Evolutionary conservation across 2,888 invertebrate species (phyloP), one percentile per base, ranked within the genome.

Genomic region (Brachypalpus laphriformis): DNA sequence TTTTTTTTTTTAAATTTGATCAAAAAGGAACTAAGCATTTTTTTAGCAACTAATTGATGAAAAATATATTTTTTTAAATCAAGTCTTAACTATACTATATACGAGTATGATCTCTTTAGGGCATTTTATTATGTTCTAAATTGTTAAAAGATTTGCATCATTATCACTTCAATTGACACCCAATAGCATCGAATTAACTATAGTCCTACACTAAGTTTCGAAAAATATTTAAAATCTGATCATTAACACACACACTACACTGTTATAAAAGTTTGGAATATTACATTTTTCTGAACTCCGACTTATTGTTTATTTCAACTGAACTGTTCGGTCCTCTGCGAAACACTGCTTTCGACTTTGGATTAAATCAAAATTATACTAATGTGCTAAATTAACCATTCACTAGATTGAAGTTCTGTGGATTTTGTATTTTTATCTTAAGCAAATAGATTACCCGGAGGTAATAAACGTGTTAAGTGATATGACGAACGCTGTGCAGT

Each of bases 371-470:
- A 61, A 40, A 34, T 51, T 31, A 45, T 18, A 75, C 75, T 68
- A 49, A 75, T 47, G 18, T 49, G 37, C 49, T 68, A 9, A 66
- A 54, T 47, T 31, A 47, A 14, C 56, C 31, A 54, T 49, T 28
- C 25, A 37, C 42, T 54, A 54, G 63, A 61, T 66, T 54, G 40
- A 63, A 63, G 56, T 56, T 61, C 34, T 61, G 9, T 20, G 34
- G 57, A 57, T 75, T 75, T 59, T 20, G 28, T 66, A 20, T 65
- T 42, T 74, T 74, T 83, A 70, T 80, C 78, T 78, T 31, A 70
- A 40, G 3, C 63, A 63, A 68, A 63, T 51, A 70, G 78, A 83
- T 83, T 83, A 75, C 28, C 42, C 34, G 20, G 25, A 25, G 56
- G 74, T 56, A 56, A 70, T 83, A 83, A 83, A 83, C 42, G 7